Evolutionary conservation across 2,113 vertebrate species (phyloP).

Genomic region (Tringa solitaria): DNA sequence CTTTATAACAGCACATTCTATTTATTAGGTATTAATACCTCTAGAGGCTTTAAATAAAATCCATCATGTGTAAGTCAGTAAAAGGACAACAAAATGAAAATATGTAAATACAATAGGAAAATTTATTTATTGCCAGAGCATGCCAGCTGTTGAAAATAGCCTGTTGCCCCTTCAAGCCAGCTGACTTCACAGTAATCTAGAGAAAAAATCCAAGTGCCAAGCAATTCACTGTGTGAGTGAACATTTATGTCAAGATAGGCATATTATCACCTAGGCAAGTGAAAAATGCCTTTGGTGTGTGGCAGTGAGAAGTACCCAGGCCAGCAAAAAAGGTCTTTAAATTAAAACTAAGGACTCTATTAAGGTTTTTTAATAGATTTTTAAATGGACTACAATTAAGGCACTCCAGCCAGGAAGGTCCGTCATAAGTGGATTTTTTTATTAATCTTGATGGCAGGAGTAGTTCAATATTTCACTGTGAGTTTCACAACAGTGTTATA

Average conservation of each 20-base stretch:
- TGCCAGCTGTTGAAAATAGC: constrained; percentile 14
- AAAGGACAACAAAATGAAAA: constrained; percentile 1
- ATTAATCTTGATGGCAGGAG: background rate
- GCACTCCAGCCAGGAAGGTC: background rate
- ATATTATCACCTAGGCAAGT: background rate
- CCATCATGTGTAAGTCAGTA: background rate
- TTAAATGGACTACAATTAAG: constrained; percentile 4
- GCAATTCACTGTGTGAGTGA: background rate
- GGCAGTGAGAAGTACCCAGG: background rate
- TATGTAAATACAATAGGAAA: constrained; percentile 35
- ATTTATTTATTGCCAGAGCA: background rate
- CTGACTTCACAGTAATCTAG: constrained; percentile 9
- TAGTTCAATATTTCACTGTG: background rate
- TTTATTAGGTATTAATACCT: background rate
- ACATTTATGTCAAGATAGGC: background rate
- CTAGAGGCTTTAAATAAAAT: constrained; percentile 5
- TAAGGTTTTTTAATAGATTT: background rate
- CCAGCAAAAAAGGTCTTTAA: background rate
- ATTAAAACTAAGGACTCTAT: background rate
- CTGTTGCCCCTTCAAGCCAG: constrained; percentile 1
- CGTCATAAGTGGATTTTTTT: background rate
- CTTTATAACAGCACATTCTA: background rate
- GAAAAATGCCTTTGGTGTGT: background rate
- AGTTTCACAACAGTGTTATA: background rate
- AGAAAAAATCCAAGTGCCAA: background rate